These are phyloP conservation scores for Caenorhabditis doughertyi DNA, from an alignment of 2,888 invertebrate species.

Conservation along the genomic window DNA sequence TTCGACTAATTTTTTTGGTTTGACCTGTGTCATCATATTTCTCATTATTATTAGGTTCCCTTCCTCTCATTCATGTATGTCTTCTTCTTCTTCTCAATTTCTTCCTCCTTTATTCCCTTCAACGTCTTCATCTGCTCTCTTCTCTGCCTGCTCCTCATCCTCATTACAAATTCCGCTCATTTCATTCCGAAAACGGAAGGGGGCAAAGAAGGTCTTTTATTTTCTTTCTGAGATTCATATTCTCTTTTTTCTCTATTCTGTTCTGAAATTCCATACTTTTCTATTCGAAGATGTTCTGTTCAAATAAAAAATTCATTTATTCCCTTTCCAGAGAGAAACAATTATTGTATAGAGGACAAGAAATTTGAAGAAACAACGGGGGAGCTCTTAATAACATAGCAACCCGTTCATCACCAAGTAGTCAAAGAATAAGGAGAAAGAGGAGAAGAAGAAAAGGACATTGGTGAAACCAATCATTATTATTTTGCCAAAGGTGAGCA, in stretches of 20 bases:
- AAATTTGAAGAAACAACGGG: neutral
- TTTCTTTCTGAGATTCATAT: conserved; percentile 21
- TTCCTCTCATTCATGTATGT: neutral
- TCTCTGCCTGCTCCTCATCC: conserved; percentile 5
- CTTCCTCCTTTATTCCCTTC: neutral
- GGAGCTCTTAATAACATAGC: conserved; percentile 62
- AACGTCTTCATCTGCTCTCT: neutral
- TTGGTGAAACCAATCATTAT: neutral
- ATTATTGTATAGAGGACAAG: neutral
- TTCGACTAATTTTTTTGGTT: neutral
- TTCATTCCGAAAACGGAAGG: conserved; percentile 12
- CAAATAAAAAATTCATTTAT: neutral
- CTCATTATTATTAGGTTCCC: conserved; percentile 35
- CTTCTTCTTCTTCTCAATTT: conserved; percentile 16
- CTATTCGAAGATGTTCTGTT: neutral
- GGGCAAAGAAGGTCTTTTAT: conserved; percentile 26
- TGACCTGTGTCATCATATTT: neutral
- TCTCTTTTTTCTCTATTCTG: conserved; percentile 13
- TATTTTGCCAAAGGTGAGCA: neutral
- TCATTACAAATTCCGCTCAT: conserved; percentile 62
- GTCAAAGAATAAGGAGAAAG: neutral
- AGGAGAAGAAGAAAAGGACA: neutral
- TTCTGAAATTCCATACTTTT: neutral
- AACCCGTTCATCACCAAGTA: conserved; percentile 42
- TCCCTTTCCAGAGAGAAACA: neutral